Evolutionary conservation across 2,113 vertebrate genomes (phyloP), one percentile per base, ranked within the genome.

Genomic region (Myanophis thanlyinensis): DNA sequence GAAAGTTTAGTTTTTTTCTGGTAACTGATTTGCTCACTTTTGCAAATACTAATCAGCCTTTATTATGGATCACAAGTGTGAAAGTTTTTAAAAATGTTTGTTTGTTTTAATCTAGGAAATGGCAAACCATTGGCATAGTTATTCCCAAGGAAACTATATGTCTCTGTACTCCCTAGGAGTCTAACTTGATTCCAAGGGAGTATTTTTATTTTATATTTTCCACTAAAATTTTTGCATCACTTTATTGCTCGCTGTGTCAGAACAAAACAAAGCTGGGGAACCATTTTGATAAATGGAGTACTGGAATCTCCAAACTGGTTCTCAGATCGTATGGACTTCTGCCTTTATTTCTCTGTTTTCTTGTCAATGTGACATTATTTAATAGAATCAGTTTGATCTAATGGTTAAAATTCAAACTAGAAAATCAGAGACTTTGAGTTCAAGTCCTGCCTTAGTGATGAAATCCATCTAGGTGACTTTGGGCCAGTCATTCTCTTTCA

Each of bases 321-420:
- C 73, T 22, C 18, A 80, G 73, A 23, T 22, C 3, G 18, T 80
- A 10, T 80, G 18, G 73, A 9, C 35, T 80, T 73, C 67, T 73
- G 7, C 18, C 25, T 92, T 91, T n/a, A 46, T 56, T 87, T 62
- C 49, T 92, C 49, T 51, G 35, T 92, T 53, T 92, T 93, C 89
- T 1, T 87, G 0, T 85, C 9, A 90, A 22, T 80, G 88, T 95
- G 35, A 80, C 35, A 80, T 80, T 80, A 80, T 80, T 67, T 67
- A 67, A 67, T n/a, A 67, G 30, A n/a, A 1, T 15, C 62, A 67
- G 30, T 18, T n/a, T n/a, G 62, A 67, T 35, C 62, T 67, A 62
- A 56, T 56, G 23, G 23, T 56, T 56, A 30, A 59, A 59, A 59
- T 59, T 30, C 56, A 11, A 30, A 67, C 13, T 67, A 67, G 62